phyloP scores from a whole-genome alignment of 2,113 vertebrate genomes.

The Calcarius ornatus region DNA sequence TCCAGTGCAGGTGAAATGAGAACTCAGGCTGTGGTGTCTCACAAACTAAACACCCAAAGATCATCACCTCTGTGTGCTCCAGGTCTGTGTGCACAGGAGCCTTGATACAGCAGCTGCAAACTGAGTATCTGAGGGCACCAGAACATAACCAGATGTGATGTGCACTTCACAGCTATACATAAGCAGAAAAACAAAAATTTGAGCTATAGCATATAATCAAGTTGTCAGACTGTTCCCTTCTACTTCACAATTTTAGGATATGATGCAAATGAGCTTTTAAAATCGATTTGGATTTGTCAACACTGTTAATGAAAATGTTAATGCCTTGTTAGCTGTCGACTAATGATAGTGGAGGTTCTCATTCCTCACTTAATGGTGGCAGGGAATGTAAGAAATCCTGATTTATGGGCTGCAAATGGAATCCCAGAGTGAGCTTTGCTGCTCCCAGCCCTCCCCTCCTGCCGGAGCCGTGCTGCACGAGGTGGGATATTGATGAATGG shows the following conservation, averaged over 20 bases:
- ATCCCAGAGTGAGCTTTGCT: conserved; percentile 22
- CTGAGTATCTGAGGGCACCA: not conserved
- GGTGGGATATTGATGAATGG: conserved; percentile 62
- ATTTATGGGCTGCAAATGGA: conserved; percentile 38
- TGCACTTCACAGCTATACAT: not conserved
- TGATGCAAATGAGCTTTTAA: conserved; percentile 14
- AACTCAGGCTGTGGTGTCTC: not conserved
- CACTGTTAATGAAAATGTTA: conserved; percentile 2
- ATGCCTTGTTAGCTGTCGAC: conserved; percentile 46
- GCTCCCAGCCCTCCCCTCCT: not conserved
- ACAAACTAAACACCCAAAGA: fast-evolving
- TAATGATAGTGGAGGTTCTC: not conserved
- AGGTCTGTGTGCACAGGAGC: fast-evolving
- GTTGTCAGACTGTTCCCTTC: not conserved
- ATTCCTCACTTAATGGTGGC: not conserved
- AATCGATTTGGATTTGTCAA: not conserved
- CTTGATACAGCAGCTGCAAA: not conserved
- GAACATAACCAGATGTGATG: not conserved
- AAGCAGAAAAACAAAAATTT: not conserved
- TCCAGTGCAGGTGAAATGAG: fast-evolving
- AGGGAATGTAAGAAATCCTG: not conserved
- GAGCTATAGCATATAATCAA: not conserved
- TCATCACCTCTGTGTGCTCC: too few species aligned
- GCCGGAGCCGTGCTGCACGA: not conserved
- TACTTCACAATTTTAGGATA: not conserved